These are phyloP conservation scores for Aspidoscelis tigris DNA, from an alignment of 2,113 vertebrate species.

Conservation along the genomic window DNA sequence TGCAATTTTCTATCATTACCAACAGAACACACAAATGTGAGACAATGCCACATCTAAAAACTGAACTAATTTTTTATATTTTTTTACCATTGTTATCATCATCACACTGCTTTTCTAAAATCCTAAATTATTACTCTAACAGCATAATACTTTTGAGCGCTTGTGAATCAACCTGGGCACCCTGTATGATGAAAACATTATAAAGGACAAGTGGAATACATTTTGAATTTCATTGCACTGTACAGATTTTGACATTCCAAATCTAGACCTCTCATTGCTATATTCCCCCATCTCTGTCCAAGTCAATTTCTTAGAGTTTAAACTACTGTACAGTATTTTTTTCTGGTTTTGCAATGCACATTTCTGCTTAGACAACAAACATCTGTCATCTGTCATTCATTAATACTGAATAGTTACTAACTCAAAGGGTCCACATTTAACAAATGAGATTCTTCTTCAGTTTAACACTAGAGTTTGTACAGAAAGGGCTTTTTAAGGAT, in stretches of 20 bases:
- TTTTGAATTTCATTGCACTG: slow-evolving; percentile 34
- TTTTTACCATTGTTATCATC: background rate
- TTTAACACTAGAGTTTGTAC: slow-evolving; percentile 78
- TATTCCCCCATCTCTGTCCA: slow-evolving; percentile 42
- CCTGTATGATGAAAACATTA: background rate
- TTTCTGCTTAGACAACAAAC: slow-evolving; percentile 79
- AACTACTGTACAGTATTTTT: slow-evolving; percentile 52
- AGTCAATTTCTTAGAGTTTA: slow-evolving; percentile 63
- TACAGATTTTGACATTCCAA: slow-evolving; percentile 46
- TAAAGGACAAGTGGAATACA: background rate
- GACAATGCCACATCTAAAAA: background rate
- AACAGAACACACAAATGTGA: too few relatives aligned
- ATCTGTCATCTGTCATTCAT: slow-evolving; percentile 82
- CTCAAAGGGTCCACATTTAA: slow-evolving; percentile 74
- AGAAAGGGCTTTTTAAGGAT: slow-evolving; percentile 75
- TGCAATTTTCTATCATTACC: background rate
- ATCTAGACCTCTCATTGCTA: slow-evolving; percentile 44
- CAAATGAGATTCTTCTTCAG: slow-evolving; percentile 80
- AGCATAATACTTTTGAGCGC: slow-evolving; percentile 4
- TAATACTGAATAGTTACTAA: slow-evolving; percentile 78
- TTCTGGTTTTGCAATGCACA: slow-evolving; percentile 71
- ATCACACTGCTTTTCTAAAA: slow-evolving; percentile 22
- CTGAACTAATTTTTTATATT: background rate
- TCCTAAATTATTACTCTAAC: background rate
- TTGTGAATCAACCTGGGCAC: fast-evolving